A percentile compares a stretch with the other conserved stretches of the same genome.
These are phyloP conservation scores for Euura lappo DNA, from an alignment of 1,140 invertebrate genomes.

Conservation along the genomic window DNA sequence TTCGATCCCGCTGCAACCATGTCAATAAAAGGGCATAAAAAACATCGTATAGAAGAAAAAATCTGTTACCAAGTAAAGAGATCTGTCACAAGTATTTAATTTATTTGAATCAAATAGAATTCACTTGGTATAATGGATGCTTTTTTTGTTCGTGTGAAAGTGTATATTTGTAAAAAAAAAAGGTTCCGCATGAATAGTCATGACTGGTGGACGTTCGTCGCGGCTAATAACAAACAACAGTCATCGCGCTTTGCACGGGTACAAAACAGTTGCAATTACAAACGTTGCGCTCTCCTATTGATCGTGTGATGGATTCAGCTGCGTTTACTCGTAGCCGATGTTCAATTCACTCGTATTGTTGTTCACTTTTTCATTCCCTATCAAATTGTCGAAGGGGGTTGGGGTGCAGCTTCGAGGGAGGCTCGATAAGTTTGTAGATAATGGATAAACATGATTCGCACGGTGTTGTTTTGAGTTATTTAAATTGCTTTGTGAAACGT, in stretches of 20 bases:
- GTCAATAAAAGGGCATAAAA: too few relatives aligned
- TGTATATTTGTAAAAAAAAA: not conserved
- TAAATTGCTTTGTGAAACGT: too few relatives aligned
- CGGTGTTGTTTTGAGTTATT: too few relatives aligned
- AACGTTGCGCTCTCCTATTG: not conserved
- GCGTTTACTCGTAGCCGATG: not conserved
- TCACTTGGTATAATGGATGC: too few relatives aligned
- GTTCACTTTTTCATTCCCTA: not conserved
- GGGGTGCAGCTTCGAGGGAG: not conserved
- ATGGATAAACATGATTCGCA: too few relatives aligned
- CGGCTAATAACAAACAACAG: not conserved
- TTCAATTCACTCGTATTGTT: not conserved
- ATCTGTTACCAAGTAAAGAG: too few relatives aligned
- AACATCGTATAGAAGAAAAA: too few relatives aligned
- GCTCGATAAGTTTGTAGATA: not conserved
- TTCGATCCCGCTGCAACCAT: too few relatives aligned
- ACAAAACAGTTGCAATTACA: conserved; percentile 7
- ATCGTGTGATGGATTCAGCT: not conserved
- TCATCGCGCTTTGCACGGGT: not conserved
- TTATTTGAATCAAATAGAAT: too few relatives aligned
- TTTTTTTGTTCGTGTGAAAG: too few relatives aligned
- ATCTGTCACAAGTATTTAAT: too few relatives aligned
- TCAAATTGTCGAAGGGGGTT: too few relatives aligned
- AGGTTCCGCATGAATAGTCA: not conserved
- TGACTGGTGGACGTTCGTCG: not conserved